Evolutionary conservation across 2,888 invertebrate species (phyloP), one percentile per base, ranked within the genome.

Genomic region (Stenodera caucasica): DNA sequence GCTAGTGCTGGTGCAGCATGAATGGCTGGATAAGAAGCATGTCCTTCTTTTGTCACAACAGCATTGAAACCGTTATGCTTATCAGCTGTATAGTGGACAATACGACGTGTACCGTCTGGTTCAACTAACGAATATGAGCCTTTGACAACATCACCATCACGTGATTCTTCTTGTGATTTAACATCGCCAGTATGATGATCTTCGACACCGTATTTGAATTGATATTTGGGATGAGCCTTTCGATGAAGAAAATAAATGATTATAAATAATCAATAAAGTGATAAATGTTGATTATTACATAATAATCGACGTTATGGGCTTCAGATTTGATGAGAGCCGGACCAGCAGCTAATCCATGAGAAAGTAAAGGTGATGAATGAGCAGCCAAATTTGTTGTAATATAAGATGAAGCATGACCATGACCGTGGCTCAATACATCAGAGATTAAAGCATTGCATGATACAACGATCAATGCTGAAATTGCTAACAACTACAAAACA

Each of bases 101-200:
- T 83, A 70, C 85, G 80, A 59, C 82, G 70, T 23, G 84, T 83
- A 64, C 85, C 84, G 69, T 85, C 85, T 21, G 84, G 81, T 71
- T 85, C 84, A 26, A 84, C 79, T 58, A 84, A 79, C 67, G 84
- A 83, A 77, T 85, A 85, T 65, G 82, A 82, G 7, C 85, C 85
- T 52, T 79, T 80, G 8, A 84, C 84, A 61, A 78, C 75, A 66
- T 84, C 83, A 0, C 85, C 85, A 59, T 84, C 83, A 53, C 85
- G 79, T 14, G 78, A 73, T 71, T 85, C 85, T 21, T 80, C 78
- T 61, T 85, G 85, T 29, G 81, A 81, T 65, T 85, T 85, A 59
- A 82, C 80, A 68, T 85, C 85, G n/a, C 84, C 84, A 0, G 84
- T 85, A 63, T 83, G 82, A 60, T 81, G 81, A 60, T 85, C 85